Conservation (phyloP, 37 sponge, comb jelly and placozoan genomes). For the Eunapius fragilis region DNA sequence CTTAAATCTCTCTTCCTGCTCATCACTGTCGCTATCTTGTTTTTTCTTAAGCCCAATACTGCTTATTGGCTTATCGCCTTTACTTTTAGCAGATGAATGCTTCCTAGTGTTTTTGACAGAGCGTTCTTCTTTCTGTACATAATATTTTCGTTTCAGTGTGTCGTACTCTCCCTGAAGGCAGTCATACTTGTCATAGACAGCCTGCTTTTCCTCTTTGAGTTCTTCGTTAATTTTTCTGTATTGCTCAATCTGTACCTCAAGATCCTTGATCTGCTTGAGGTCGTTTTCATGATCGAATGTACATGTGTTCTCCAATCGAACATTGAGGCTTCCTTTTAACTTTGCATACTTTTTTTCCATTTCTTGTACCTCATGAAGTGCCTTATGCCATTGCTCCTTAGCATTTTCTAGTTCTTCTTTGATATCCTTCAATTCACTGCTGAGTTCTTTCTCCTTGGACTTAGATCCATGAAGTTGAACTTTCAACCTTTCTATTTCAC, state of each 20-base stretch:
- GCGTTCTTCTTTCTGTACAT: neutral
- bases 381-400: neutral
- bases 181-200: neutral
- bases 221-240: neutral
- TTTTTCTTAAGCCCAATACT: neutral
- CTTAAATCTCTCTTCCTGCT: neutral
- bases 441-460: neutral
- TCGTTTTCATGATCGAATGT: neutral
- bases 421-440: neutral
- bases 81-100: neutral
- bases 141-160: neutral
- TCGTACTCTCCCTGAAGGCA: neutral
- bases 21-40: neutral
- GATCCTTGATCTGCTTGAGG: neutral
- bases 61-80: neutral
- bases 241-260: neutral
- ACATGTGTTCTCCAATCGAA: neutral
- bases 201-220: neutral
- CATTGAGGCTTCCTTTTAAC: neutral
- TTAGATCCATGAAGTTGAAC: neutral
- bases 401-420: neutral
- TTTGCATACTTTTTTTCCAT: neutral
- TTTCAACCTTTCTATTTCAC: constrained; percentile 15
- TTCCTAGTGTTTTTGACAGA: neutral
- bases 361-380: constrained; percentile 4